phyloP scores from a whole-genome alignment of 2,113 vertebrate genomes.

The Podocnemis expansa region DNA sequence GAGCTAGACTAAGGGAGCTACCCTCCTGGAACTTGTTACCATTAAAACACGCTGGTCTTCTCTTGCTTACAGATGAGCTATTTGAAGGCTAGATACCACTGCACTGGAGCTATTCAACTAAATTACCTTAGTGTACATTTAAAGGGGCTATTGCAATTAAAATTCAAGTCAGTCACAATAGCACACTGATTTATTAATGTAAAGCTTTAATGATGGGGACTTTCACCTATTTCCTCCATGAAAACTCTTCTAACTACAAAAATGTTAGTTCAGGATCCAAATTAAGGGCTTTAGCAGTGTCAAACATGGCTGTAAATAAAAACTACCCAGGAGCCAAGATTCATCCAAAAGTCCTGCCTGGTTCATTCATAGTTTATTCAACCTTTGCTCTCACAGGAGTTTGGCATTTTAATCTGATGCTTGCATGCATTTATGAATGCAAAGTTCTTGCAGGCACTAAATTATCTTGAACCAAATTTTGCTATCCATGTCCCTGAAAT shows the following conservation, averaged over 20 bases:
- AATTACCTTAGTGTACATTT: background rate
- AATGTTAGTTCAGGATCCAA: background rate
- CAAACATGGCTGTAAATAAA: background rate
- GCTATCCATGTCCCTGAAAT: background rate
- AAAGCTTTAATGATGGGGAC: fast-evolving
- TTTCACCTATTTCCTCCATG: background rate
- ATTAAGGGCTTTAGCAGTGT: fast-evolving
- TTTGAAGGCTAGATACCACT: conserved; percentile 6
- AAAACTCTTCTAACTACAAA: background rate
- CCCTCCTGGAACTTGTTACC: too few species aligned
- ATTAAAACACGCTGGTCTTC: background rate
- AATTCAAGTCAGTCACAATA: too few species aligned
- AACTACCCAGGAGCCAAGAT: background rate
- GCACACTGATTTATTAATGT: background rate
- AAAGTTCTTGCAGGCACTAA: background rate
- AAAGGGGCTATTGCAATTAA: background rate
- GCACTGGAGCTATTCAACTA: fast-evolving
- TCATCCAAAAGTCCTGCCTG: background rate
- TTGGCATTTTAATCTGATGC: background rate
- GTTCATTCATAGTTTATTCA: background rate
- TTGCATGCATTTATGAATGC: background rate
- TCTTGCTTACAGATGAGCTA: conserved; percentile 20
- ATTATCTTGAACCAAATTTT: background rate
- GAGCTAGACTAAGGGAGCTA: too few species aligned
- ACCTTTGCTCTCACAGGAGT: background rate